phyloP scores from a whole-genome alignment of 2,888 invertebrate genomes.

The Lamproptera curius region DNA sequence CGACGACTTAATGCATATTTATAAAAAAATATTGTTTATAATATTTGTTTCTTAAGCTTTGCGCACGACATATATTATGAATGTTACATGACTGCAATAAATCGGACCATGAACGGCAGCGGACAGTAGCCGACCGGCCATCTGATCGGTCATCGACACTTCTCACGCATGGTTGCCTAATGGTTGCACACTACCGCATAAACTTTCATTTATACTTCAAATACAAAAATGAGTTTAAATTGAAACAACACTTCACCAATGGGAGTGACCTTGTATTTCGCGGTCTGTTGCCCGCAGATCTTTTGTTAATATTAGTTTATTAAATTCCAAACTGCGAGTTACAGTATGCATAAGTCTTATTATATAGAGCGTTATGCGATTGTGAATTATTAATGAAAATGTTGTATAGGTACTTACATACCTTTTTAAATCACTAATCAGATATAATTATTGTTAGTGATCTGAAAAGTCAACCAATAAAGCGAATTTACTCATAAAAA shows the following conservation, averaged over 20 bases:
- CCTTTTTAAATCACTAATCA: too few relatives aligned
- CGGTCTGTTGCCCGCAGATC: conserved; percentile 44
- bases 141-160: conserved; percentile 40
- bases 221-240: conserved; percentile 27
- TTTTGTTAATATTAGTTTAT: conserved; percentile 40
- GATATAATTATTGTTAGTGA: too few relatives aligned
- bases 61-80: too few relatives aligned
- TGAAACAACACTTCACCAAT: conserved; percentile 35
- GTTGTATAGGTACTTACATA: too few relatives aligned
- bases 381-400: too few relatives aligned
- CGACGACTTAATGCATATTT: too few relatives aligned
- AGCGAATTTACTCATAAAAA: too few relatives aligned
- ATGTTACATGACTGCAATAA: too few relatives aligned
- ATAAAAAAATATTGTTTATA: too few relatives aligned
- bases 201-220: conserved; percentile 37
- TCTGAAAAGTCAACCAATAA: too few relatives aligned
- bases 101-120: neutral
- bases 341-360: conserved; percentile 7
- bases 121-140: conserved; percentile 25
- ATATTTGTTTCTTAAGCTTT: too few relatives aligned
- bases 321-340: conserved; percentile 25
- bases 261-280: conserved; percentile 48
- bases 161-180: conserved; percentile 37
- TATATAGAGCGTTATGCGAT: conserved; percentile 10
- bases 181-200: conserved; percentile 37